Evolutionary conservation across 1,140 invertebrate genomes (phyloP), one percentile per base, ranked within the genome.

Genomic region (Marisa cornuarietis): DNA sequence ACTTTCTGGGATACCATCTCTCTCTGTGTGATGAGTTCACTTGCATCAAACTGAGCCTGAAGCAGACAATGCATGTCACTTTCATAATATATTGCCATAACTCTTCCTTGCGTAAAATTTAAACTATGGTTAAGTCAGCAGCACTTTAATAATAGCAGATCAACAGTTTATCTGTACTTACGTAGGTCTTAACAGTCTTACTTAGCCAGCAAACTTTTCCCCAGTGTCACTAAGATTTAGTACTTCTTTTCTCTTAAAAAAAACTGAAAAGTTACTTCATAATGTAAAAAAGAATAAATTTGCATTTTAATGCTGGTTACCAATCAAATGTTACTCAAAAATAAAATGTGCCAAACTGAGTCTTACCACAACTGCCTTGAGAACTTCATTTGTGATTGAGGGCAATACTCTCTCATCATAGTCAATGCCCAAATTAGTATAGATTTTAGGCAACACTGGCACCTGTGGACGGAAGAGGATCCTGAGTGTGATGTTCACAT

Each of bases 331-430:
- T 31, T n/a, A 71, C 22, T 8, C 14, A 72, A 49, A 22, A 71
- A 18, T 69, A 7, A 79, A 58, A 58, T 58, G 16, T 58, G 54
- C 1, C 9, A 49, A 74, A 52, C 24, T 62, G 22, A 66, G 72
- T 86, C 86, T 90, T 91, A 94, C 94, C 31, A 99, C 98, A 83
- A 99, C 98, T 84, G 98, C 97, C 92, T 99, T 99, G 42, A 99
- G 91, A 20, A 99, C 98, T 95, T 99, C 99, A 89, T 96, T 97
- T 11, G 98, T 99, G 89, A 99, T 99, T 1, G 99, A 99, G 26
- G 99, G 99, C 58, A 99, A 91, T 71, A 99, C 98, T 91, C 98
- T 93, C 90, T 99, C 98, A 91, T 99, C 98, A 91, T 99, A 99
- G 92, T 99, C 99, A 84, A 96, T 91, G 85, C 99, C 99, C 69